phyloP scores from a whole-genome alignment of 2,888 invertebrate species.

The Poecilobothrus nobilitatus region DNA sequence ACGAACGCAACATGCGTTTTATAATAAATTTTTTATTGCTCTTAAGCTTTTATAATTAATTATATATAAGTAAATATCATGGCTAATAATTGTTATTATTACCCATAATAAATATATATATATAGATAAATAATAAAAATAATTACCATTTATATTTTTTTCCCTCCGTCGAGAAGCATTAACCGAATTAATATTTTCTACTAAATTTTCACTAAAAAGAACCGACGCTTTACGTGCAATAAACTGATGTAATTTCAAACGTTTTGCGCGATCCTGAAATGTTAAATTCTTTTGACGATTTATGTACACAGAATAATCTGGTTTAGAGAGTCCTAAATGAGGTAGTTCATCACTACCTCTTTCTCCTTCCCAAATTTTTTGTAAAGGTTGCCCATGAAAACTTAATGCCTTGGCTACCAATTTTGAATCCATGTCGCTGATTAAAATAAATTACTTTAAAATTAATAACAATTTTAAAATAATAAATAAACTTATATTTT shows the following conservation, averaged over 20 bases:
- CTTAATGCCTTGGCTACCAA: conserved; percentile 62
- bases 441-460: background rate
- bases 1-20: too few relatives aligned
- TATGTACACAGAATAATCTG: conserved; percentile 68
- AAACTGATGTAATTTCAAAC: conserved; percentile 78
- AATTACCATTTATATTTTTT: background rate
- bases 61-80: too few relatives aligned
- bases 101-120: too few relatives aligned
- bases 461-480: too few relatives aligned
- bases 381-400: conserved; percentile 79
- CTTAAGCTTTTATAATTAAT: too few relatives aligned
- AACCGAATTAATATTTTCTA: background rate
- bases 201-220: conserved; percentile 49
- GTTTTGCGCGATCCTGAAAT: conserved; percentile 74
- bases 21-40: too few relatives aligned
- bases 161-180: background rate
- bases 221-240: conserved; percentile 74
- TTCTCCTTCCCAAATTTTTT: conserved; percentile 81
- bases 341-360: conserved; percentile 66
- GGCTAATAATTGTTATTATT: too few relatives aligned
- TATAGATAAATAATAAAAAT: too few relatives aligned
- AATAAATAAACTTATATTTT: too few relatives aligned
- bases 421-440: conserved; percentile 32
- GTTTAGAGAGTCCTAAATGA: conserved; percentile 52
- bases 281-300: conserved; percentile 71